Evolutionary conservation across 2,888 invertebrate species (phyloP).

Genomic region (Sinodicranocentrus sp.): DNA sequence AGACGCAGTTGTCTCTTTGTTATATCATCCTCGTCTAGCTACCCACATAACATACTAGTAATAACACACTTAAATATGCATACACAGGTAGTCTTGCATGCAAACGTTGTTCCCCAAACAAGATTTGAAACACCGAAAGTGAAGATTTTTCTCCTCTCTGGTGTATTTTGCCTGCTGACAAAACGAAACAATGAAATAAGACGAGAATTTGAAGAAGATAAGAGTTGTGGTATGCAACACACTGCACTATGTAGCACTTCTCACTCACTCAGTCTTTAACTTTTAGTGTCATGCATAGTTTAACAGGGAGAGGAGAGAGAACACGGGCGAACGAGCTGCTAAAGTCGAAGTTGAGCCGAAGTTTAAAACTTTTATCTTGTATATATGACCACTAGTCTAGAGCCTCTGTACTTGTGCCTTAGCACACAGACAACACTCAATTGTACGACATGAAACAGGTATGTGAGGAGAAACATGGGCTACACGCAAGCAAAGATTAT

Average conservation of each 20-base stretch:
- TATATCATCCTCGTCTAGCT: too few species aligned
- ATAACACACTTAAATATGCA: too few species aligned
- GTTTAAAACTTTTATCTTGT: constrained; percentile 9
- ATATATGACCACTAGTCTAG: background rate
- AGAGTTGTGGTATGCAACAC: constrained; percentile 31
- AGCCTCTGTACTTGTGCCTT: constrained; percentile 18
- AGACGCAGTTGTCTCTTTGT: too few species aligned
- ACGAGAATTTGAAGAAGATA: constrained; percentile 26
- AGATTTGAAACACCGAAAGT: constrained; percentile 18
- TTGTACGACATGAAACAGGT: constrained; percentile 43
- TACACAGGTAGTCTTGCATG: too few species aligned
- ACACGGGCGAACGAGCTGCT: background rate
- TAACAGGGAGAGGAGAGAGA: background rate
- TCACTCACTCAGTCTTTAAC: constrained; percentile 28
- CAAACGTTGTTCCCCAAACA: background rate
- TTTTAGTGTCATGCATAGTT: constrained; percentile 44
- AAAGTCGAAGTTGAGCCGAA: constrained; percentile 15
- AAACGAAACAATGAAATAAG: constrained; percentile 39
- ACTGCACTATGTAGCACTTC: background rate
- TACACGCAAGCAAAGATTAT: constrained; percentile 25
- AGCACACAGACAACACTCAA: background rate
- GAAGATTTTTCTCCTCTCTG: constrained; percentile 25
- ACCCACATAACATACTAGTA: too few species aligned
- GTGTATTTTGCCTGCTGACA: background rate
- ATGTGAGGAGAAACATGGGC: background rate